Conservation (phyloP, 2,888 invertebrate genomes). For the Adineta ricciae region DNA sequence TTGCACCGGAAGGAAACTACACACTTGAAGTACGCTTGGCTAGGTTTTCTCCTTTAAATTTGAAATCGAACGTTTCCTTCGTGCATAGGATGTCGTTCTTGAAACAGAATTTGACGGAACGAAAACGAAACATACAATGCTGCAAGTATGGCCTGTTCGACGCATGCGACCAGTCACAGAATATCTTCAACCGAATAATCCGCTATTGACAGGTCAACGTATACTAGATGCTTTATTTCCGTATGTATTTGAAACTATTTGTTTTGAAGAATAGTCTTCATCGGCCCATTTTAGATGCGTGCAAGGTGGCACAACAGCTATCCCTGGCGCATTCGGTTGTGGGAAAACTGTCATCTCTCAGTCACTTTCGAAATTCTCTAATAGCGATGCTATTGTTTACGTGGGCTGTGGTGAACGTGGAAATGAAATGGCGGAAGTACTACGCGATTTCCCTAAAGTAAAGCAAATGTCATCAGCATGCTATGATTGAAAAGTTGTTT, state of each 20-base stretch:
- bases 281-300: constrained; percentile 62
- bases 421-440: constrained; percentile 98
- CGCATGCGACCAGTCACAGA: constrained; percentile 90
- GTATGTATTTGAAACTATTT: constrained; percentile 54
- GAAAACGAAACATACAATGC: constrained; percentile 78
- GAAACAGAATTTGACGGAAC: constrained; percentile 98
- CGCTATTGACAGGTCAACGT: constrained; percentile 85
- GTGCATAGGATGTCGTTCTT: constrained; percentile 78
- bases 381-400: constrained; percentile 97
- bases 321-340: constrained; percentile 98
- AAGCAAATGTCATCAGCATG: constrained; percentile 45
- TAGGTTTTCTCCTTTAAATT: no score
- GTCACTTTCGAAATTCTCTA: constrained; percentile 95
- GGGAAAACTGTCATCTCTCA: constrained; percentile 99
- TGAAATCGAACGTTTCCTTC: no score
- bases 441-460: constrained; percentile 85
- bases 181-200: constrained; percentile 74
- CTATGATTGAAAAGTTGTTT: no score
- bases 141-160: constrained; percentile 99
- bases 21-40: constrained; percentile 24
- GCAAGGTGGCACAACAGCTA: constrained; percentile 94
- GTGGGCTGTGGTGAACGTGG: constrained; percentile 99
- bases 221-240: constrained; percentile 96
- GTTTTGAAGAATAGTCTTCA: no score
- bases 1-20: constrained; percentile 86